Conservation (phyloP, 2,113 vertebrate genomes). For the Antidorcas marsupialis region DNA sequence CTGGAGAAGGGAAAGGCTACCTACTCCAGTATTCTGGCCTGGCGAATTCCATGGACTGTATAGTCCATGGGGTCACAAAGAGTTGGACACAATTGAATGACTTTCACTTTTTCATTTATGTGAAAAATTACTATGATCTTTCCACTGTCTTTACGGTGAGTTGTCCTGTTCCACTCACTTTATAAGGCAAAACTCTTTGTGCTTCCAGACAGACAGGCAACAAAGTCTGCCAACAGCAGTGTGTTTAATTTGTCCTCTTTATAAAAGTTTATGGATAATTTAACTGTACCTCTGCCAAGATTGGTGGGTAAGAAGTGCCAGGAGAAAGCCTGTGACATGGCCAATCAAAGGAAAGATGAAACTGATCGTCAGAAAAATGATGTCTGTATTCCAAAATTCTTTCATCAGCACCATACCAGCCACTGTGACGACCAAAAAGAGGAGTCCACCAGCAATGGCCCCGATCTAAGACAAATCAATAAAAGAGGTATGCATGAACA, state of each 20-base stretch:
- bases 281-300: slow-evolving; percentile 77
- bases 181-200: not conserved
- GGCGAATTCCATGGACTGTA: not conserved
- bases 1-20: not conserved
- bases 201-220: not conserved
- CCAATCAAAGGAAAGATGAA: slow-evolving; percentile 76
- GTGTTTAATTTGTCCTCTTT: not conserved
- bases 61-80: not conserved
- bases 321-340: slow-evolving; percentile 69
- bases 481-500: not conserved
- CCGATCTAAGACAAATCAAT: slow-evolving; percentile 65
- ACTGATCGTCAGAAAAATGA: slow-evolving; percentile 69
- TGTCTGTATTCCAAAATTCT: slow-evolving; percentile 71
- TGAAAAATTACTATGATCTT: not conserved
- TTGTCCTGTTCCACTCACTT: not conserved
- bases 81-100: accelerated
- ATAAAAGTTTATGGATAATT: not conserved
- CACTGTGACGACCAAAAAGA: slow-evolving; percentile 68
- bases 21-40: not conserved
- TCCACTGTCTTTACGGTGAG: not conserved
- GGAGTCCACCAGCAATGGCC: slow-evolving; percentile 54
- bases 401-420: slow-evolving; percentile 63
- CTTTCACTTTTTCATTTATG: not conserved
- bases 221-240: not conserved
- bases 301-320: slow-evolving; percentile 72